These are phyloP conservation scores for Coenonympha glycerion DNA, from an alignment of 2,888 invertebrate species.

Conservation along the genomic window DNA sequence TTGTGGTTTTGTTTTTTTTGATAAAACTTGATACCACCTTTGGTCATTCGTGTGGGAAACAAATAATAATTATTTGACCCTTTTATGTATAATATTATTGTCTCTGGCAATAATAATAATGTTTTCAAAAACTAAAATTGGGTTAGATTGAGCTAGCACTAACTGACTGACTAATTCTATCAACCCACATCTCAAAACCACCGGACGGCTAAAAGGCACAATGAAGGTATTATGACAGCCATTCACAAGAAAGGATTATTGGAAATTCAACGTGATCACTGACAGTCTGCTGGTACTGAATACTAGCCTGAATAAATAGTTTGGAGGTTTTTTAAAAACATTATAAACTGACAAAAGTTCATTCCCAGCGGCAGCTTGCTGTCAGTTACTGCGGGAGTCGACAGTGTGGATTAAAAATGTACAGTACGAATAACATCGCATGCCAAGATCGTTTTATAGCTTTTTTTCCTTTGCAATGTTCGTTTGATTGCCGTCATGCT, in stretches of 20 bases:
- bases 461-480: conserved; percentile 9
- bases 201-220: no score
- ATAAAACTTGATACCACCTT: no score
- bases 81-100: no score
- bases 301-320: neutral
- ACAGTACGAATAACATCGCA: conserved; percentile 19
- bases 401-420: conserved; percentile 24
- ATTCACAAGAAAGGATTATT: no score
- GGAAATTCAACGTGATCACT: neutral
- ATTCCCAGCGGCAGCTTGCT: conserved; percentile 21
- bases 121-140: no score
- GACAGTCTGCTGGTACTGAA: neutral
- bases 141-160: no score
- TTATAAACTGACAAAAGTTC: conserved; percentile 12
- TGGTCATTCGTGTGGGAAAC: no score
- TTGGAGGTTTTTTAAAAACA: conserved; percentile 8
- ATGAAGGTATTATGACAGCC: neutral
- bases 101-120: no score
- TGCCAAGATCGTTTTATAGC: conserved; percentile 17
- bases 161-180: no score
- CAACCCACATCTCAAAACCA: no score
- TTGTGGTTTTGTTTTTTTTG: no score
- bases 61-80: no score
- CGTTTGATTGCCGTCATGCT: conserved; percentile 16
- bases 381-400: conserved; percentile 20